Percentiles rank a stretch among this genome's conserved stretches.
These are phyloP conservation scores for Hermaeophaga mercurialis DNA, from an alignment of 2,888 invertebrate genomes.

Conservation along the genomic window DNA sequence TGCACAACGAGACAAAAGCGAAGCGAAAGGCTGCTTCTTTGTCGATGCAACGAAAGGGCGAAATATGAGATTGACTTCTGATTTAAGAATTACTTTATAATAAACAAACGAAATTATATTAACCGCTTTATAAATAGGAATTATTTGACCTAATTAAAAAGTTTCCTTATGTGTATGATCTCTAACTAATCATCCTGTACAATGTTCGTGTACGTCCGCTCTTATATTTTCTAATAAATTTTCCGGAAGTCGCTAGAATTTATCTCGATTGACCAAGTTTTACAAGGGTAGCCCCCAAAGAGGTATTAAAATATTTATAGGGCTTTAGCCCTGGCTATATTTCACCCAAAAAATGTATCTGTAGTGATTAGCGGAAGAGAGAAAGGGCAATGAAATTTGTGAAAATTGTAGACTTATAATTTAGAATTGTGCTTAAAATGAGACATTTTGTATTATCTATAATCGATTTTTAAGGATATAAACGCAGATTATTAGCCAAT, in stretches of 20 bases:
- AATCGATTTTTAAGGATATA: no score
- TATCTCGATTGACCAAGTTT: conserved; percentile 6
- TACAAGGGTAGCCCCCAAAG: conserved; percentile 13
- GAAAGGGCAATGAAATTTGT: no score
- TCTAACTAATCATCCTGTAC: no score
- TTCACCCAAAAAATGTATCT: conserved; percentile 12
- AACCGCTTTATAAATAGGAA: no score
- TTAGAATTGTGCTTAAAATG: no score
- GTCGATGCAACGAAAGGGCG: conserved; percentile 2
- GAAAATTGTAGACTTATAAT: no score
- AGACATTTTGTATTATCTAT: no score
- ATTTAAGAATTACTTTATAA: conserved; percentile 16
- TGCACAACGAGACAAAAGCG: conserved; percentile 39
- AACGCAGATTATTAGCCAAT: no score
- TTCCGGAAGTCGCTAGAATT: neutral
- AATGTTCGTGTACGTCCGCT: no score
- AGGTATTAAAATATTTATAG: conserved; percentile 18
- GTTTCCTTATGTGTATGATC: no score
- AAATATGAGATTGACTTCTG: conserved; percentile 8
- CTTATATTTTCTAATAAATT: neutral
- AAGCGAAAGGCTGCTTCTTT: conserved; percentile 29
- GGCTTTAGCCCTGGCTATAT: conserved; percentile 7
- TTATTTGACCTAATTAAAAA: no score
- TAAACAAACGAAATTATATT: no score
- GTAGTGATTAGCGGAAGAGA: conserved; percentile 17